A percentile compares a stretch with the other conserved stretches of the same genome.
Conservation (phyloP, 2,797 vertebrate species). For the Sandelia bainsii region DNA sequence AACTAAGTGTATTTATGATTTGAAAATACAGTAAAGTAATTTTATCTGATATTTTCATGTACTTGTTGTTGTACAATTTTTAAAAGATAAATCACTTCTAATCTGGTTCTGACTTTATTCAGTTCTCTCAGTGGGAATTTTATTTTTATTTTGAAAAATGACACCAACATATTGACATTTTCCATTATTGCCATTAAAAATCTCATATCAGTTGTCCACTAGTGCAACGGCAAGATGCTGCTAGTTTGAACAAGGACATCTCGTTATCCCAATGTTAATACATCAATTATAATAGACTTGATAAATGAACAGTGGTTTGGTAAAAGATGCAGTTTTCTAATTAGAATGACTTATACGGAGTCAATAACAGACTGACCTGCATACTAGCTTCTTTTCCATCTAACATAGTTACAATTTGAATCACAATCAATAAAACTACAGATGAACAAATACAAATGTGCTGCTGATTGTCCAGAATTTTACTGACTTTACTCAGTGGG, state of each 20-base stretch:
- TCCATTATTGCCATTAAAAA: too few relatives aligned
- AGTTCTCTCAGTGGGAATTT: too few relatives aligned
- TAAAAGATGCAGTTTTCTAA: background rate
- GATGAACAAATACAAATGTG: conserved; percentile 23
- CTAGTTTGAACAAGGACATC: conserved; percentile 6
- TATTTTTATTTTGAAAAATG: too few relatives aligned
- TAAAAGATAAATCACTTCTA: too few relatives aligned
- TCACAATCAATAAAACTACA: conserved; percentile 58
- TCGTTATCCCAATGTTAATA: too few relatives aligned
- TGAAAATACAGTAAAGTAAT: too few relatives aligned
- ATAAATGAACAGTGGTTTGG: conserved; percentile 6
- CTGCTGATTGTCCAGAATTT: conserved; percentile 34
- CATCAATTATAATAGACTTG: background rate
- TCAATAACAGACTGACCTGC: background rate
- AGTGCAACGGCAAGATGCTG: background rate
- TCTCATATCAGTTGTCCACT: too few relatives aligned
- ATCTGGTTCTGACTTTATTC: too few relatives aligned
- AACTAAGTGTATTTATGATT: too few relatives aligned
- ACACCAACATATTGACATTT: too few relatives aligned
- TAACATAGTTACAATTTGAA: conserved; percentile 45
- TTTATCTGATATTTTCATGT: too few relatives aligned
- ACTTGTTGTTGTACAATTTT: too few relatives aligned
- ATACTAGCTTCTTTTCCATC: conserved; percentile 26
- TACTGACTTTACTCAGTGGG: conserved; percentile 24
- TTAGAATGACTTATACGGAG: background rate